phyloP scores from a whole-genome alignment of 1,140 invertebrate genomes.

The Lineus longissimus region DNA sequence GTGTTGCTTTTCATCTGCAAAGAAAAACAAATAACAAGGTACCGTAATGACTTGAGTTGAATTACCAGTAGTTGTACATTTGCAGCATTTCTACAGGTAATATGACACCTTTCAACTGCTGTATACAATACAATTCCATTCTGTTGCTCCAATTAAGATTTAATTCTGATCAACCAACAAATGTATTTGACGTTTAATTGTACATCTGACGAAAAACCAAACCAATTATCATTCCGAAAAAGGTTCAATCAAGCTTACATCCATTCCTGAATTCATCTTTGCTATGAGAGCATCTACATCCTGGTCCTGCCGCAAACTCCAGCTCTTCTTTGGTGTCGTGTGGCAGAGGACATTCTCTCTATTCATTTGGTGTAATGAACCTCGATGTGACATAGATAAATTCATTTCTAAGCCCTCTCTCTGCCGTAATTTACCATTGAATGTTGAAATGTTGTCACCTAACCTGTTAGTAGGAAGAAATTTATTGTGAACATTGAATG shows the following conservation, averaged over 20 bases:
- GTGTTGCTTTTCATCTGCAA: constrained; percentile 47
- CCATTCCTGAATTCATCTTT: constrained; percentile 35
- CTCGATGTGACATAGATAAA: too few relatives aligned
- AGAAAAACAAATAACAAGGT: constrained; percentile 2
- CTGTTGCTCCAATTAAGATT: too few relatives aligned
- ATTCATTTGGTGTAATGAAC: constrained; percentile 1
- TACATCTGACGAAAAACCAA: too few relatives aligned
- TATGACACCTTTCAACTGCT: too few relatives aligned
- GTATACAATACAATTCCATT: too few relatives aligned
- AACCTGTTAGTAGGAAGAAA: constrained; percentile 21
- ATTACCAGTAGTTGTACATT: too few relatives aligned
- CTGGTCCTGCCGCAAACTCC: constrained; percentile 8
- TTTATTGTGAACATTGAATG: constrained; percentile 2
- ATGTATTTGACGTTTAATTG: too few relatives aligned
- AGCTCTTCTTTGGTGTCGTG: neutral
- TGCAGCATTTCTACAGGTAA: too few relatives aligned
- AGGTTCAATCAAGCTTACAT: too few relatives aligned
- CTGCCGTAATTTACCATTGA: constrained; percentile 18
- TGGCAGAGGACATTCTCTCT: constrained; percentile 26
- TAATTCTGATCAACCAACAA: too few relatives aligned
- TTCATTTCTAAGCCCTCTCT: too few relatives aligned
- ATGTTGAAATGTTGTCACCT: constrained; percentile 29
- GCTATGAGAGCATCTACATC: constrained; percentile 39
- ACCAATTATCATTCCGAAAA: too few relatives aligned
- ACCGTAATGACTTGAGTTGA: neutral